These are phyloP conservation scores for Mormyrus iriodes DNA, from an alignment of 2,113 vertebrate species.

Conservation along the genomic window DNA sequence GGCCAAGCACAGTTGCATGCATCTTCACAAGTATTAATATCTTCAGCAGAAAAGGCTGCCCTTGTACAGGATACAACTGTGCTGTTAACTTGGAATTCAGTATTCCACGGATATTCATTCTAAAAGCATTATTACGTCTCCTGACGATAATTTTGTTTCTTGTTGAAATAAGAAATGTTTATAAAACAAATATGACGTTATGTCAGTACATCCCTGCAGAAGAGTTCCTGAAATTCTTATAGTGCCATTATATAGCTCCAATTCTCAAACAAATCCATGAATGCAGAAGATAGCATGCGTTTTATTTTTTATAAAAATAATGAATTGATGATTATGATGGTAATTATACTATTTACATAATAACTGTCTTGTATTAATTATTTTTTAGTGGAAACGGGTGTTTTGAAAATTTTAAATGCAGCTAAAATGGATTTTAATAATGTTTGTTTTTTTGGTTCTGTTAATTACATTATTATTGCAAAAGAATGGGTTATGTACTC, in stretches of 20 bases:
- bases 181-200: not conserved
- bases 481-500: not conserved
- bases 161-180: not conserved
- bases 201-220: not conserved
- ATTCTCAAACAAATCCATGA: not conserved
- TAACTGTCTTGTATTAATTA: not conserved
- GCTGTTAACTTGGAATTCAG: not conserved
- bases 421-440: not conserved
- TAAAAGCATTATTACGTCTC: not conserved
- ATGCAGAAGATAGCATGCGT: not conserved
- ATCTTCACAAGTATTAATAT: slow-evolving; percentile 6
- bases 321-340: not conserved
- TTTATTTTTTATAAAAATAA: not conserved
- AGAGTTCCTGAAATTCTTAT: not conserved
- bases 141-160: not conserved
- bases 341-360: not conserved
- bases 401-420: not conserved
- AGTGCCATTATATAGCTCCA: not conserved
- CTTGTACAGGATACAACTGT: not conserved
- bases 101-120: not conserved
- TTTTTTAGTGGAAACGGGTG: not conserved
- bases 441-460: not conserved
- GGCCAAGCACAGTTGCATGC: not conserved
- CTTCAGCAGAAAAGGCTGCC: not conserved
- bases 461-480: not conserved